A percentile compares a stretch with the other conserved stretches of the same genome.
Conservation (phyloP, 2,797 vertebrate genomes). For the Pelochelys cantorii region DNA sequence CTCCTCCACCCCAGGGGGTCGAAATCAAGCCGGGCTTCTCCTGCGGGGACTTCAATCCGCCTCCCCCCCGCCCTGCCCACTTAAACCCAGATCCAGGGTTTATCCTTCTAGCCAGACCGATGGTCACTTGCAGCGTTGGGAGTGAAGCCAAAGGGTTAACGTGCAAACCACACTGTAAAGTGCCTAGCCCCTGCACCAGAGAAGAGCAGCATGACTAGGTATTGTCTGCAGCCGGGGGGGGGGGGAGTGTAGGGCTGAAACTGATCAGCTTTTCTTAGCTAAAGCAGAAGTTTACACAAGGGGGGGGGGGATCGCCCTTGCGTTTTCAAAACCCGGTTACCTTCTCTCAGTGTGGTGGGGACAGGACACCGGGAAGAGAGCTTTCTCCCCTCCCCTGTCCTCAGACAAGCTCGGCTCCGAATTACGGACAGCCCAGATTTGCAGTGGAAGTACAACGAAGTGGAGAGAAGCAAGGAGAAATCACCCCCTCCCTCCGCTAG, state of each 20-base stretch:
- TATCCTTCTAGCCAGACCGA: too few species aligned
- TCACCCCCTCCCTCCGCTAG: neutral
- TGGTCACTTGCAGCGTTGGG: too few species aligned
- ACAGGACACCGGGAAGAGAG: neutral
- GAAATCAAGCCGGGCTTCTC: neutral
- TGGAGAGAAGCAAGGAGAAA: neutral
- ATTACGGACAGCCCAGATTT: neutral
- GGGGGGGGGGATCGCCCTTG: neutral
- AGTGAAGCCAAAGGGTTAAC: fast-evolving
- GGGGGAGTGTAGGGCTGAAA: too few species aligned
- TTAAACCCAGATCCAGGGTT: too few species aligned
- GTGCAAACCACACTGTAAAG: neutral
- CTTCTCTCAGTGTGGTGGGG: neutral
- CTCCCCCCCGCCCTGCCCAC: too few species aligned
- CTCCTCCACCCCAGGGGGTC: neutral
- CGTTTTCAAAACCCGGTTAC: neutral
- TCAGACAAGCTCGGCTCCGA: slow-evolving; percentile 12
- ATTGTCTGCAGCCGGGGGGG: neutral
- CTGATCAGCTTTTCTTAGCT: neutral
- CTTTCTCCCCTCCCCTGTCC: neutral
- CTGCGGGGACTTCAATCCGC: neutral
- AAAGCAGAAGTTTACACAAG: neutral
- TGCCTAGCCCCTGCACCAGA: neutral
- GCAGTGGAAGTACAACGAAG: neutral
- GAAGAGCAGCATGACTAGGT: slow-evolving; percentile 54